Evolutionary conservation across 2,888 invertebrate species (phyloP), one percentile per base, ranked within the genome.

Genomic region (Cetonia aurata): DNA sequence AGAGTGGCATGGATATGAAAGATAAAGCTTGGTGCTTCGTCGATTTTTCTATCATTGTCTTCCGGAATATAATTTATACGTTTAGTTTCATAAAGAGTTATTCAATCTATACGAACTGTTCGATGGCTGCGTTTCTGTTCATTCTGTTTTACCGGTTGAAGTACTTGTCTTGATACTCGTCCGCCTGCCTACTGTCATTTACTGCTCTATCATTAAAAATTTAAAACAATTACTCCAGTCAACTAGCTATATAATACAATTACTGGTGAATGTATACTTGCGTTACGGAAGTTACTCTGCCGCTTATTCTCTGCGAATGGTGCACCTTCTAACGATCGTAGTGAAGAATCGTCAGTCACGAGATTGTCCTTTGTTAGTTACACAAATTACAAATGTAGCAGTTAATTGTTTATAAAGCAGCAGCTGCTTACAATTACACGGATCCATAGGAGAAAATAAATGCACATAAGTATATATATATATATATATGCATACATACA

Each of bases 231-330:
- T 60, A 60, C 59, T 60, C 59, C 44, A 44, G 33, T 60, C 59
- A 60, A 60, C 59, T 60, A 60, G 59, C 46, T 60, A 60, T 60
- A 44, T 60, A 60, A 60, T 60, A 60, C 59, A 60, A 60, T 60
- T 60, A 60, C n/a, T 44, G 44, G 44, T 31, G 59, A 60, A 42
- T 19, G 59, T 60, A 12, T 15, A 44, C 59, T 60, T 31, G 59
- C 59, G 25, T 19, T 46, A 13, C 59, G 59, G 59, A 60, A 60
- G 59, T 60, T 60, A 60, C 46, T 19, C 59, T 44, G 12, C 13
- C 59, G 59, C 44, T 60, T 60, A 60, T 60, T 60, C 19, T n/a
- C 59, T 44, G 59, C 25, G 46, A 60, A 60, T 60, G 46, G 4
- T 55, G 12, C 31, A 25, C 25, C 25, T 25, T 3, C 25, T 46